Percentiles rank a stretch among this genome's conserved stretches.
Evolutionary conservation across 2,797 vertebrate genomes (phyloP).

Genomic region (Gymnothorax javanicus): DNA sequence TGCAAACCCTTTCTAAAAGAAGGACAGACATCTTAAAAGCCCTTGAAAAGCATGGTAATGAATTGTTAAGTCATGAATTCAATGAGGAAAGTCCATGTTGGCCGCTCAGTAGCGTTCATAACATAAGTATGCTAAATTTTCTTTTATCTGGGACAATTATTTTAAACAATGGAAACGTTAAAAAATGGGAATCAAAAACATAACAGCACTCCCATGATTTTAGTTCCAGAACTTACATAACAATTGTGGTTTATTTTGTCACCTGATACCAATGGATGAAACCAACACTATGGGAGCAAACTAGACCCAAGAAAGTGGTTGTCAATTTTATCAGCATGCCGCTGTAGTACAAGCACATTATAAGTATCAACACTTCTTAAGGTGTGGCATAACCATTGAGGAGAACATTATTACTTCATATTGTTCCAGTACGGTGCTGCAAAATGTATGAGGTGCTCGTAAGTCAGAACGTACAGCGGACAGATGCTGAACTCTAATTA

Average conservation of each 20-base stretch:
- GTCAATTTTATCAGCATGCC: background rate
- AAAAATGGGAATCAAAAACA: background rate
- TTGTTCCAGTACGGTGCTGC: background rate
- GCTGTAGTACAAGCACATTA: background rate
- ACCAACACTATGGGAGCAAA: background rate
- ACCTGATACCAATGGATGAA: background rate
- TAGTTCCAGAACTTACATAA: background rate
- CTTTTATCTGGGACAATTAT: too few relatives aligned
- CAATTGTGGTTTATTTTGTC: background rate
- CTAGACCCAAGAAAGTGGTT: background rate
- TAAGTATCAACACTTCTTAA: background rate
- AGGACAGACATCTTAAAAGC: slow-evolving; percentile 13
- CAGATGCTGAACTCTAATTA: background rate
- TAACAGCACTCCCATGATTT: background rate
- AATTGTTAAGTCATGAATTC: background rate
- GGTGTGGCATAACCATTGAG: background rate
- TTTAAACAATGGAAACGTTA: background rate
- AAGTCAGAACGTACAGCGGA: background rate
- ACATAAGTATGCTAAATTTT: too few relatives aligned
- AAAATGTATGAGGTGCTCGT: background rate
- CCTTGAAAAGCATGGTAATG: background rate
- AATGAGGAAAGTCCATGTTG: background rate
- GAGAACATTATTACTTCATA: background rate
- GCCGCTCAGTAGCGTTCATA: background rate
- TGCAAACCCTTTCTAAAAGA: slow-evolving; percentile 65